Evolutionary conservation across 2,888 invertebrate species (phyloP), one percentile per base, ranked within the genome.

Genomic region (Empis stercorea): DNA sequence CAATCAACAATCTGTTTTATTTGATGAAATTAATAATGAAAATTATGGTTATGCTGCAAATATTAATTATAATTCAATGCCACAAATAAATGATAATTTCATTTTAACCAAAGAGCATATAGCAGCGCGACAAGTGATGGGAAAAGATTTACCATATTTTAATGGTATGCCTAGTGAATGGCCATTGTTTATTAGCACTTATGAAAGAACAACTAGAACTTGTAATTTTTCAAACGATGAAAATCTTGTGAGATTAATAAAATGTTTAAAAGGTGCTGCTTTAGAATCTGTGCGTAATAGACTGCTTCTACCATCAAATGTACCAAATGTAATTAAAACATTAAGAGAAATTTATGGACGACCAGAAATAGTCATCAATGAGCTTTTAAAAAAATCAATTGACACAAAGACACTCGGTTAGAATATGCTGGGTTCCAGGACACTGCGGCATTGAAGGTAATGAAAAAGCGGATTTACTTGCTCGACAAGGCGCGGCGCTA

Each of bases 171-270:
- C 44, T n/a, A 39, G 43, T 30, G 48, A 48, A 30, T 45, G 48
- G 48, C 34, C 45, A 37, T 37, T 48, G 9, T 48, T 48, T 36
- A 34, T 40, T 4, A 44, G 48, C 13, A 37, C 40, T 14, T 48
- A 11, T 32, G 23, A 38, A 20, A 48, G 30, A 10, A 45, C 48
- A 11, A 48, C 48, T 2, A 37, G 13, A 11, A 9, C 23, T 34
- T 48, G 47, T n/a, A 40, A 40, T 34, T 47, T 39, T 16, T 38
- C 43, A 4, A 30, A 40, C 14, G 39, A 43, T 17, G 47, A 47
- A 34, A 47, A 47, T 44, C 30, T 47, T 4, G 23, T 34, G 1
- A 17, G 44, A 3, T 13, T 40, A 16, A 34, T 27, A 5, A 23
- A 10, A 30, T 11, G 46, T 23, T 15, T 46, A 10, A 46, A 46